Evolutionary conservation across 2,113 vertebrate species (phyloP).

Genomic region (Tauraco erythrolophus): DNA sequence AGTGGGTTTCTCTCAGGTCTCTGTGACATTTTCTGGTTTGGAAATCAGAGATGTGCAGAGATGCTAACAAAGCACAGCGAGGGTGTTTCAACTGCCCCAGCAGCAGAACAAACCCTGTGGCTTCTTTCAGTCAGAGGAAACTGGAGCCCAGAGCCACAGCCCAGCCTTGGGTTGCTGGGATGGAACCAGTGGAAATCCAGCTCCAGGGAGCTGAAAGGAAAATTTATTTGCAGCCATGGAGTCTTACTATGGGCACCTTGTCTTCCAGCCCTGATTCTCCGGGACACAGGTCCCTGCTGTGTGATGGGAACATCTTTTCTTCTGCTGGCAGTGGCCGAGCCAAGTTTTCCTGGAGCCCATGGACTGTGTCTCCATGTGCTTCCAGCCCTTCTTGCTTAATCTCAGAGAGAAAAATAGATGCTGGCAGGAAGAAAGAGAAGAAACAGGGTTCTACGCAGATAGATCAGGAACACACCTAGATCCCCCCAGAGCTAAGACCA

Average conservation of each 20-base stretch:
- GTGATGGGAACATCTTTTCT: background rate
- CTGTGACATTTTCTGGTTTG: constrained; percentile 48
- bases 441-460: background rate
- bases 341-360: background rate
- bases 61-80: background rate
- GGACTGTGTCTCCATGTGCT: background rate
- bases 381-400: background rate
- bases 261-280: background rate
- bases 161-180: background rate
- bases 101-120: background rate
- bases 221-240: background rate
- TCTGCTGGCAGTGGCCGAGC: background rate
- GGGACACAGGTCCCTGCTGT: background rate
- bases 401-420: background rate
- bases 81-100: background rate
- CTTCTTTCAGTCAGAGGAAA: background rate
- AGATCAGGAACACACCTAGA: background rate
- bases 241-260: background rate
- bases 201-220: background rate
- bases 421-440: background rate
- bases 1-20: constrained; percentile 47
- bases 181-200: background rate
- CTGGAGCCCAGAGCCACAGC: background rate
- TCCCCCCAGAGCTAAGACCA: background rate
- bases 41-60: constrained; percentile 5